Evolutionary conservation across 1,140 invertebrate genomes (phyloP), one percentile per base, ranked within the genome.

Genomic region (Rhyacophila brunnea): DNA sequence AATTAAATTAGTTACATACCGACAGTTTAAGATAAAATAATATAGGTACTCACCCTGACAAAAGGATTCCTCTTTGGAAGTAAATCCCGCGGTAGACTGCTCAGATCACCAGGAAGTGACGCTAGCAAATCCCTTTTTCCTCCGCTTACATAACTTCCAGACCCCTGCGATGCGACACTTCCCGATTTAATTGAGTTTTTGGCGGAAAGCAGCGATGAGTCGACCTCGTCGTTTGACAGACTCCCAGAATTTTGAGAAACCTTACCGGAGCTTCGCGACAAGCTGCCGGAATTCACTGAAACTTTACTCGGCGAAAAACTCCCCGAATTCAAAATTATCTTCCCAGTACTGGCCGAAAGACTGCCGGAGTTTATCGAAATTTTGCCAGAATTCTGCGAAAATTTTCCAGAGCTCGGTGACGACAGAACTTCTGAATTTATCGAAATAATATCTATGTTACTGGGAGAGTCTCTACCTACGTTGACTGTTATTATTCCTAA

Each of bases 41-140:
- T n/a, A n/a, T n/a, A n/a, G n/a, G n/a, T n/a, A 64, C 63, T 65
- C 45, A 65, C 63, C 54, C 63, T 34, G n/a, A 65, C 46, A 56
- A 65, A 65, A 28, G 63, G 63, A 61, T 55, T 65, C 48, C 58
- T 58, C 42, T 61, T 65, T 18, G 63, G 63, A 28, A 65, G 46
- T 28, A 61, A 23, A 43, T 65, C 63, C 20, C 58, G 53, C 6
- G 63, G 63, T 15, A 61, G 47, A 36, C 58, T 58, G 42, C 55
- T 58, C 1, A 65, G 13, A 18, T 65, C 63, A 0, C 58, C 58
- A 11, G 54, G 54, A 0, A 57, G 23, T 20, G 55, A 48, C n/a
- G 38, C 38, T 14, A 57, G 17, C 11, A 45, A 13, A n/a, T 57
- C 54, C 20, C 45, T 57, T 34, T 38, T 50, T 14, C 42, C 18